These are phyloP conservation scores for Osmoderma eremita DNA, from an alignment of 2,888 invertebrate species.

Conservation along the genomic window DNA sequence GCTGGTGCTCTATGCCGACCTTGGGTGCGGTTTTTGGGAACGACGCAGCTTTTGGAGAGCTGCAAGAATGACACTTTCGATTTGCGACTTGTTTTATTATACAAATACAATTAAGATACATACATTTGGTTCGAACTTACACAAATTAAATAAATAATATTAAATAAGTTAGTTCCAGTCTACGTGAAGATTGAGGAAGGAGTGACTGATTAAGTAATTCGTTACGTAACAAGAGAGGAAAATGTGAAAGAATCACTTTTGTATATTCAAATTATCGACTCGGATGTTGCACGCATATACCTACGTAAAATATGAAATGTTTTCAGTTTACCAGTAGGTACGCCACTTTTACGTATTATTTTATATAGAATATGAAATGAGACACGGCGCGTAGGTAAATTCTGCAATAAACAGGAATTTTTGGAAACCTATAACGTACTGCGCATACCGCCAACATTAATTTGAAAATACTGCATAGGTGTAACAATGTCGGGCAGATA, in stretches of 20 bases:
- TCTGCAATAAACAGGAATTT: no score
- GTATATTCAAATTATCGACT: constrained; percentile 8
- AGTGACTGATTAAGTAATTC: constrained; percentile 21
- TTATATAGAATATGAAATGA: no score
- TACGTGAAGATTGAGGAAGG: constrained; percentile 17
- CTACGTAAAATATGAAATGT: no score
- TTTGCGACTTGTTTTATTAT: constrained; percentile 28
- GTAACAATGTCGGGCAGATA: constrained; percentile 13
- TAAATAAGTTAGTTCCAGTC: constrained; percentile 39
- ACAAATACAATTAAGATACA: constrained; percentile 42
- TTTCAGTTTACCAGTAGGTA: no score
- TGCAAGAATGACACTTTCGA: constrained; percentile 2
- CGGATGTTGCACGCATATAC: neutral
- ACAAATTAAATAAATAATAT: constrained; percentile 40
- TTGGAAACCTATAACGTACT: no score
- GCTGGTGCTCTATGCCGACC: no score
- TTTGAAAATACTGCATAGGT: constrained; percentile 26
- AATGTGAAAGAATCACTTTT: constrained; percentile 8
- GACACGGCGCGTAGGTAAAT: no score
- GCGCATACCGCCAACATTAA: neutral
- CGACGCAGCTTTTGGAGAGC: no score
- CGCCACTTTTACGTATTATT: no score
- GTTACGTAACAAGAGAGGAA: constrained; percentile 1
- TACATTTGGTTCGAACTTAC: constrained; percentile 41
- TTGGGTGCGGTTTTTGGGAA: no score